Evolutionary conservation across 1,140 invertebrate genomes (phyloP).

Genomic region (Campoletis sonorensis): DNA sequence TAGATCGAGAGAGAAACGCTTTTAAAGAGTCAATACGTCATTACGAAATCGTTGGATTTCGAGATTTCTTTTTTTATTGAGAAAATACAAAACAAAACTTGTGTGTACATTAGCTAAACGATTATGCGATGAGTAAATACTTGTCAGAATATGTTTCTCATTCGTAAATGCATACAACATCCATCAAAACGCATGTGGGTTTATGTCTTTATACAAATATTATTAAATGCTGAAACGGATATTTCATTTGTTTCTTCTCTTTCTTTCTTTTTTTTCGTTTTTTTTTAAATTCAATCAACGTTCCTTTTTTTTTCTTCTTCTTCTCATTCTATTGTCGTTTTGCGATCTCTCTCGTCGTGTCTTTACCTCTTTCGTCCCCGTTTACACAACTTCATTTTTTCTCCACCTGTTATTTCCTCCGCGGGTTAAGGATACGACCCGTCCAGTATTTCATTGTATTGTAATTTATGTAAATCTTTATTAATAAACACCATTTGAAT

Average conservation of each 20-base stretch:
- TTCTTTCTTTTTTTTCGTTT: not conserved
- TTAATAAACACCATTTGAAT: slow-evolving; percentile 64
- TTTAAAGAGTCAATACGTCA: slow-evolving; percentile 27
- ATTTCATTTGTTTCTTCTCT: not conserved
- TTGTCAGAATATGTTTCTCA: slow-evolving; percentile 22
- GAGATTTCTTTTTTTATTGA: not conserved
- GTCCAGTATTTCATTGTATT: slow-evolving; percentile 66
- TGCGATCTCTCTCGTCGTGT: not conserved
- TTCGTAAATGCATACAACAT: not conserved
- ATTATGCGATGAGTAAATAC: slow-evolving; percentile 5
- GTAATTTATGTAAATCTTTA: slow-evolving; percentile 70
- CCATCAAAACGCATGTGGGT: slow-evolving; percentile 23
- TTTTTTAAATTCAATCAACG: not conserved
- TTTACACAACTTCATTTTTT: slow-evolving; percentile 28
- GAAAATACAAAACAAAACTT: not conserved
- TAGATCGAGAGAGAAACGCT: slow-evolving; percentile 26
- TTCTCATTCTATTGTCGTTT: not conserved
- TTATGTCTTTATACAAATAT: slow-evolving; percentile 38
- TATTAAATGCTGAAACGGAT: slow-evolving; percentile 18
- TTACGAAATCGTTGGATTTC: slow-evolving; percentile 21
- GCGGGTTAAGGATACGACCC: slow-evolving; percentile 57
- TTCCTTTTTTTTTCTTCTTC: not conserved
- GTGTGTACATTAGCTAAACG: slow-evolving; percentile 24
- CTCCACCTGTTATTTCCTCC: slow-evolving; percentile 42
- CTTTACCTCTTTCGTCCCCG: not conserved